phyloP scores from a whole-genome alignment of 2,113 vertebrate genomes.

The Girardinichthys multiradiatus region DNA sequence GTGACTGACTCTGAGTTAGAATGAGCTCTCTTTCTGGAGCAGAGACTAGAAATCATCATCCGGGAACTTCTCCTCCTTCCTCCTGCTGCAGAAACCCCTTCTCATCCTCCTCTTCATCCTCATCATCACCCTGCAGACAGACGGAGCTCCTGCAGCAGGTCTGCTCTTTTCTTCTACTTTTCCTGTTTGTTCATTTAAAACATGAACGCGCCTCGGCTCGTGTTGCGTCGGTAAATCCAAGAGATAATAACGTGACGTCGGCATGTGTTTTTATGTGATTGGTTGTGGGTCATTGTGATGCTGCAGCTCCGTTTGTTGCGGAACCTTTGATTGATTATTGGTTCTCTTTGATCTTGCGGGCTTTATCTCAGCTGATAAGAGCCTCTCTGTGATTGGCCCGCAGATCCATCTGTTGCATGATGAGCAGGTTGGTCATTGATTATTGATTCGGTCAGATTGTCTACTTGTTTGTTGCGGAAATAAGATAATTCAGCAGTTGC shows the following conservation, averaged over 20 bases:
- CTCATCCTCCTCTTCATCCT: background rate
- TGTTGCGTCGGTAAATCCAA: background rate
- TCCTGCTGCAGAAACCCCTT: background rate
- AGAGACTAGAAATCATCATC: background rate
- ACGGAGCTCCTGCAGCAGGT: constrained; percentile 7
- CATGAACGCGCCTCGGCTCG: background rate
- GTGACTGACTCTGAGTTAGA: background rate
- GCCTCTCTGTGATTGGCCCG: constrained; percentile 4
- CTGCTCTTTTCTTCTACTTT: background rate
- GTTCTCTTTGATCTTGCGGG: background rate
- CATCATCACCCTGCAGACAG: too few relatives aligned
- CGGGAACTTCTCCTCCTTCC: background rate
- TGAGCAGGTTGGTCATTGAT: background rate
- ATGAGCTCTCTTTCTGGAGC: too few relatives aligned
- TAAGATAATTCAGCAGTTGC: background rate
- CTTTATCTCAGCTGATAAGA: background rate
- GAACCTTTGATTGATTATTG: background rate
- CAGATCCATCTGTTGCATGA: background rate
- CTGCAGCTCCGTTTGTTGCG: background rate
- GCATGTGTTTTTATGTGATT: too few relatives aligned
- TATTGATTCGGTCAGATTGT: background rate
- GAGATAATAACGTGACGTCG: background rate
- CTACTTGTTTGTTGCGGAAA: background rate
- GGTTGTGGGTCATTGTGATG: too few relatives aligned
- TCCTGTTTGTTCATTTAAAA: background rate